Evolutionary conservation across 2,888 invertebrate species (phyloP), one percentile per base, ranked within the genome.

Genomic region (Aradus depressus): DNA sequence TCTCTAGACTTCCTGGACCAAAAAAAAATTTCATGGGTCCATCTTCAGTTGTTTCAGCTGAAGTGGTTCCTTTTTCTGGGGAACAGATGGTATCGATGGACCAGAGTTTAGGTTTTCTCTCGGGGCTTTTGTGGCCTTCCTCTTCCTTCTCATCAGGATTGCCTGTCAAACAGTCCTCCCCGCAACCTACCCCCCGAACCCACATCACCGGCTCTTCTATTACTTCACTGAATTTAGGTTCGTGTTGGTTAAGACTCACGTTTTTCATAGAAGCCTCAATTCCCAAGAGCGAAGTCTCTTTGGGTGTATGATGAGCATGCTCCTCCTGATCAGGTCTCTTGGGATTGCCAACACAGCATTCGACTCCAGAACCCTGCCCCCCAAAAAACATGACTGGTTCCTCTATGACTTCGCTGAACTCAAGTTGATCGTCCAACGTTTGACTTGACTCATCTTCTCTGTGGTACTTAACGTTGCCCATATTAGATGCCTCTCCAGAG

Each of bases 341-440:
- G 14, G 71, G 75, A 67, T 85, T 87, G 1, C 84, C 86, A 3
- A 82, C 81, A 53, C 79, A 71, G 63, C 81, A 84, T 19, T 81
- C 81, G 16, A 66, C 69, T 4, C 88, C 89, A 60, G 68, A 74
- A 35, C 88, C 89, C 62, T 78, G 77, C 1, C 85, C 86, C 59
- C 71, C 74, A 63, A 87, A 72, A 65, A 74, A 77, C 70, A 82
- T 72, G 0, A 81, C 70, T 1, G 79, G 75, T 67, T 88, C 89
- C 62, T 79, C 79, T 49, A 88, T 80, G 59, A 74, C 76, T 62
- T 86, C 86, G 21, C 84, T 78, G 44, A 83, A 63, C 47, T 48
- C 51, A 32, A 42, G 51, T 18, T 53, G 44, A 61, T 85, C 67
- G 12, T 67, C 65, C 44, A 54, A 41, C 34, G 19, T 41, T 42